These are phyloP conservation scores for Lepidochrysops patricia DNA, from an alignment of 2,888 invertebrate genomes.

Conservation along the genomic window DNA sequence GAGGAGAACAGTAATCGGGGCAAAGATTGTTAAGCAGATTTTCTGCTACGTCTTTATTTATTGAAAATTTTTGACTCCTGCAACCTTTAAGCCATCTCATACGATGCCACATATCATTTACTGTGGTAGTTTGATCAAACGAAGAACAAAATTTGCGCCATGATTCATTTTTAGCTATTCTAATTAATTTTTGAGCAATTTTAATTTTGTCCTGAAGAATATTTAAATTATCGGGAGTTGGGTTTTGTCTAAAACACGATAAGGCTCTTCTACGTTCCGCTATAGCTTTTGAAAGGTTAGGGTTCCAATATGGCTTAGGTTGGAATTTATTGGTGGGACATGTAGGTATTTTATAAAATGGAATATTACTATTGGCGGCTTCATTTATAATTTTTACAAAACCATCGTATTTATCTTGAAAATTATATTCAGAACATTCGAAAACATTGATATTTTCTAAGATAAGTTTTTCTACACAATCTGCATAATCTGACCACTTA, in stretches of 20 bases:
- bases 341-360: no score
- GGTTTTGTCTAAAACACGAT: constrained; percentile 5
- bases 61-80: background rate
- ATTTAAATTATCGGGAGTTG: constrained; percentile 4
- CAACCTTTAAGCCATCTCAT: constrained; percentile 14
- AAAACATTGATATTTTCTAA: no score
- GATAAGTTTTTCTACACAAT: no score
- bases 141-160: background rate
- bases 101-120: constrained; percentile 11
- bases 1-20: constrained; percentile 13
- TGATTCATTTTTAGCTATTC: background rate
- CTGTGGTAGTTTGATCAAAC: background rate
- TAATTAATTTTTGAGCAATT: background rate
- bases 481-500: no score
- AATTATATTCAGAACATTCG: no score
- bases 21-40: constrained; percentile 12
- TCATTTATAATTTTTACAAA: no score
- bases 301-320: background rate
- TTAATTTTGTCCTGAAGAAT: constrained; percentile 5
- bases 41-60: background rate
- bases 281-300: background rate
- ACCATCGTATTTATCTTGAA: no score
- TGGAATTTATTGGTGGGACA: no score
- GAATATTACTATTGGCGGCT: no score
- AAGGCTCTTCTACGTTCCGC: constrained; percentile 11